Evolutionary conservation across 2,113 vertebrate species (phyloP), one percentile per base, ranked within the genome.

Genomic region (Rattus norvegicus): DNA sequence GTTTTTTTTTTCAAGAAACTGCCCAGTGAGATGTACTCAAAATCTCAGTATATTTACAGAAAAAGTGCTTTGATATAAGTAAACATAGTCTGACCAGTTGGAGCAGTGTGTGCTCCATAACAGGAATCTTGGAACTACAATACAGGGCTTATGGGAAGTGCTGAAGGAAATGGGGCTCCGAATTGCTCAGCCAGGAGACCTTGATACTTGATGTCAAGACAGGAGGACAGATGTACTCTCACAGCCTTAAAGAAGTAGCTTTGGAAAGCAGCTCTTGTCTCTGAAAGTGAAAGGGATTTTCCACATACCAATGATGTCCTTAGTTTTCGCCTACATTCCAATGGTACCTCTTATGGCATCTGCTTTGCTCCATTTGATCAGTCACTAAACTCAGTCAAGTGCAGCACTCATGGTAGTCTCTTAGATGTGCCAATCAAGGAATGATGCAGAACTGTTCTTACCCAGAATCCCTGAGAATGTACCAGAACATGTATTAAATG

Each of bases 121-220:
- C 70, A 63, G 76, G 33, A 43, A 80, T 91, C 30, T 65, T 85
- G 52, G 76, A 67, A 52, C 59, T 81, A 30, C 63, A 95, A 93
- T 92, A 47, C 36, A 81, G 14, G 95, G 33, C 22, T 94, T 91
- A 75, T 76, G 61, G 65, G 91, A 96, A 85, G n/a, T 17, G 9
- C 30, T 75, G 47, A 72, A 79, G 43, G 20, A 93, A 90, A 61
- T 39, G 33, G 79, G 63, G 33, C 16, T 84, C 12, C 52, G 61
- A 11, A n/a, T 81, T 54, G 33, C 85, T 39, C 70, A 79, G 52
- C 39, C 69, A 43, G 30, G 2, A 88, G 39, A 67, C 14, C 26
- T 79, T 36, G 39, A n/a, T 61, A n/a, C 7, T 61, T 83, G 36
- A 17, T 80, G 49, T 77, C 3, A 54, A n/a, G 67, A 54, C 69